Evolutionary conservation across 2,888 invertebrate genomes (phyloP).

Genomic region (Chirona hameri): DNA sequence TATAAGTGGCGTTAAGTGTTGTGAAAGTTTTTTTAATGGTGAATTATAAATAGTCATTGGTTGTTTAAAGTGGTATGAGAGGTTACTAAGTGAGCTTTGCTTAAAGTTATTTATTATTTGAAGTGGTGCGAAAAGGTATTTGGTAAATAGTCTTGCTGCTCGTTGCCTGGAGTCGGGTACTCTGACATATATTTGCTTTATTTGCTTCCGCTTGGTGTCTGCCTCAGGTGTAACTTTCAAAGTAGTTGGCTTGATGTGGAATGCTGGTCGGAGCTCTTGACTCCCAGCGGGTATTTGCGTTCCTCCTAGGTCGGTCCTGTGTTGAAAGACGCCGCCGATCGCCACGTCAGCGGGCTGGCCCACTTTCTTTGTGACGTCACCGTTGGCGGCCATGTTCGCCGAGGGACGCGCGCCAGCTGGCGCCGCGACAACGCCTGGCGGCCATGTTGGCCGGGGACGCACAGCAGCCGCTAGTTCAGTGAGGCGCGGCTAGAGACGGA

Average conservation of each 20-base stretch:
- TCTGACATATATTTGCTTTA: not conserved
- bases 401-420: no score
- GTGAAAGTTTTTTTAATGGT: no score
- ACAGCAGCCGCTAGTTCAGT: not conserved
- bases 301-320: conserved; percentile 6
- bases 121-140: not conserved
- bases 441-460: no score
- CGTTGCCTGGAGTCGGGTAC: not conserved
- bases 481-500: not conserved
- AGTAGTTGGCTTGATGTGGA: no score
- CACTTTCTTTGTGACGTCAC: conserved; percentile 13
- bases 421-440: no score
- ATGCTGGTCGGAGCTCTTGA: not conserved
- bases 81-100: no score
- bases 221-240: not conserved
- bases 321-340: not conserved
- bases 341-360: not conserved
- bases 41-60: no score
- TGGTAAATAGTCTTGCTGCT: not conserved
- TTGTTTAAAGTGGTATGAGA: no score
- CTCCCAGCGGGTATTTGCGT: not conserved
- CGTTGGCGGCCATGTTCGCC: no score
- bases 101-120: no score
- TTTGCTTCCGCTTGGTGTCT: not conserved
- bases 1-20: no score